Evolutionary conservation across 2,888 invertebrate species (phyloP), one percentile per base, ranked within the genome.

Genomic region (Heliconius cydno): DNA sequence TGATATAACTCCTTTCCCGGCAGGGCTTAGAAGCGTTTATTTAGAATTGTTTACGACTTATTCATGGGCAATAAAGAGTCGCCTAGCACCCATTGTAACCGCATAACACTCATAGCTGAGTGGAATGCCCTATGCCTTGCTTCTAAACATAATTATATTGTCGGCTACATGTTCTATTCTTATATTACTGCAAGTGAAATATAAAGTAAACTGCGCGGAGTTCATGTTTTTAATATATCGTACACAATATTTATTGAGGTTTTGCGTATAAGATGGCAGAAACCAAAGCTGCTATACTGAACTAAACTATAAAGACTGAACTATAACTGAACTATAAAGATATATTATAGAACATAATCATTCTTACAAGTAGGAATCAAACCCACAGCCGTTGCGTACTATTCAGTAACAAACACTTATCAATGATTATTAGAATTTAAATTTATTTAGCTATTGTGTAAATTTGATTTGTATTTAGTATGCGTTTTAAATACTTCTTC

Each of bases 21-120:
- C 83, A n/a, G 80, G 76, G 78, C 81, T 75, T 81, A 78, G 79
- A 86, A 76, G 84, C 85, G 87, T 90, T 92, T 91, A 92, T 92
- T 92, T 91, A 86, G 88, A 92, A 91, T 90, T 90, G 89, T 91
- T 92, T 91, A 91, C 88, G 87, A 80, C 87, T 86, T 90, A 89
- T 91, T 92, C 90, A 89, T 89, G 89, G 89, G 86, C 89, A 89
- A 90, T 91, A 91, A 89, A 91, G 90, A 88, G 87, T 86, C 86
- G 84, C 81, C 81, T 85, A 87, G 87, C 86, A 85, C 85, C 87
- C 87, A 88, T 90, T 90, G 90, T 90, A 86, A 71, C 80, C 73
- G 82, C 85, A 87, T 86, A 86, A 87, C 87, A 84, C 81, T 86
- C 84, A 82, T 85, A 84, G 86, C 84, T 86, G 87, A 88, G 90